Percentiles rank a stretch among this genome's conserved stretches.
phyloP scores from a whole-genome alignment of 2,888 invertebrate genomes.

The Willowsia nigromaculata region DNA sequence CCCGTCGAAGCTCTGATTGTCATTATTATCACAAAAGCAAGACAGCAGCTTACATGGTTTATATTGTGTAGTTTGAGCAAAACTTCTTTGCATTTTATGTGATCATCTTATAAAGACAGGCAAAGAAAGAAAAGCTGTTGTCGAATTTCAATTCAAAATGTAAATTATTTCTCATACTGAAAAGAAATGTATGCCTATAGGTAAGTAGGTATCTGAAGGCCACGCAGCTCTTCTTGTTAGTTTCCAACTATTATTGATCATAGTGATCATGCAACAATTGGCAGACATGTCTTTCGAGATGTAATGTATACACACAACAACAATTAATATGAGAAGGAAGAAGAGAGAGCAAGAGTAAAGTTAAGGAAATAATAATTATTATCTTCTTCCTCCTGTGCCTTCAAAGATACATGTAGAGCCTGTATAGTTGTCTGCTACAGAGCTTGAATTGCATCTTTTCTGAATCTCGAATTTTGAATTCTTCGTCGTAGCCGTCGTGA shows the following conservation, averaged over 20 bases:
- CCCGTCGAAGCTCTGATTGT: too few species aligned
- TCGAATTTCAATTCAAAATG: constrained; percentile 54
- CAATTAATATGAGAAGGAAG: constrained; percentile 39
- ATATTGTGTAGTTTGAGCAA: too few species aligned
- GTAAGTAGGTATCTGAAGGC: constrained; percentile 47
- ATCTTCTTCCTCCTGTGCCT: constrained; percentile 8
- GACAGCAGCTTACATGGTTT: neutral
- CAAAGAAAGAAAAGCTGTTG: neutral
- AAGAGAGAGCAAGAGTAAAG: constrained; percentile 42
- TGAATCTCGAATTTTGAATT: neutral
- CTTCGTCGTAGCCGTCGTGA: constrained; percentile 24
- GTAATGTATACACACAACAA: neutral
- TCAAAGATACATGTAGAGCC: neutral
- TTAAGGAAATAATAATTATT: constrained; percentile 37
- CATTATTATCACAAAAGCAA: constrained; percentile 32
- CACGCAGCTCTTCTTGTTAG: neutral
- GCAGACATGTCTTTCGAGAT: neutral
- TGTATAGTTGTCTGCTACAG: too few species aligned
- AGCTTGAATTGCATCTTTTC: neutral
- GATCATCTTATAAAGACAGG: neutral
- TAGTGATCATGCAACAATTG: neutral
- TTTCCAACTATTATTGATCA: neutral
- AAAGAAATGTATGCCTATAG: constrained; percentile 8
- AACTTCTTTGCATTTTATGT: neutral
- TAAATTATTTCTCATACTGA: neutral